These are phyloP conservation scores for Eucidaris tribuloides DNA, from an alignment of 35 echinoderm and acorn worm genomes.

Conservation along the genomic window DNA sequence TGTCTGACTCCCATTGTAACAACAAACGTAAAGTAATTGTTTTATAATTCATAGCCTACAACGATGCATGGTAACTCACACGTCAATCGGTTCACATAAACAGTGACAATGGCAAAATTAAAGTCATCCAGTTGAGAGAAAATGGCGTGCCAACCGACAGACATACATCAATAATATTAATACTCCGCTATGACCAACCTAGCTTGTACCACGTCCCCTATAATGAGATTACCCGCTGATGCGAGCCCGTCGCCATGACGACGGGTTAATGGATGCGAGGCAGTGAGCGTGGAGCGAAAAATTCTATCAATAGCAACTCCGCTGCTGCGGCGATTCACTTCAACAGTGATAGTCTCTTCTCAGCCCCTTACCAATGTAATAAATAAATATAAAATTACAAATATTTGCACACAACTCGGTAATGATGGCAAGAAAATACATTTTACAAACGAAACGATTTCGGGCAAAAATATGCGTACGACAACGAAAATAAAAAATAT, in stretches of 20 bases:
- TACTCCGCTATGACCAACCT: not conserved
- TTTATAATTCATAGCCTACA: not conserved
- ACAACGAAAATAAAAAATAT: no score
- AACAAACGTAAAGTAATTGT: no score
- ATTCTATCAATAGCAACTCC: no score
- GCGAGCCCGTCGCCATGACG: not conserved
- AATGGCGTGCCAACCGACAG: not conserved
- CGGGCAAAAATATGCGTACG: not conserved
- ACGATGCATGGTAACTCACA: not conserved
- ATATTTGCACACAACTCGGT: not conserved
- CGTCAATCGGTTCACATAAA: not conserved
- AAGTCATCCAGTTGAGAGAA: not conserved
- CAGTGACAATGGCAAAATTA: not conserved
- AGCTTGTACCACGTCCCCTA: not conserved
- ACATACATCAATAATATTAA: not conserved
- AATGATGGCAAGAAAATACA: no score
- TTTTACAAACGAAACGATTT: not conserved
- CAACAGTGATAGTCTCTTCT: conserved; percentile 14
- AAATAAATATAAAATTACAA: not conserved
- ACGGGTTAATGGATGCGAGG: conserved; percentile 22
- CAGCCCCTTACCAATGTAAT: not conserved
- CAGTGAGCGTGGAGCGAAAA: not conserved
- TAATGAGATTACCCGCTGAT: conserved; percentile 31
- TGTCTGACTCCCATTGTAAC: no score
- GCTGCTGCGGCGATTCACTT: not conserved